Base-by-base conservation (phyloP, 1,140 invertebrate species). In the Chionoecetes opilio region DNA sequence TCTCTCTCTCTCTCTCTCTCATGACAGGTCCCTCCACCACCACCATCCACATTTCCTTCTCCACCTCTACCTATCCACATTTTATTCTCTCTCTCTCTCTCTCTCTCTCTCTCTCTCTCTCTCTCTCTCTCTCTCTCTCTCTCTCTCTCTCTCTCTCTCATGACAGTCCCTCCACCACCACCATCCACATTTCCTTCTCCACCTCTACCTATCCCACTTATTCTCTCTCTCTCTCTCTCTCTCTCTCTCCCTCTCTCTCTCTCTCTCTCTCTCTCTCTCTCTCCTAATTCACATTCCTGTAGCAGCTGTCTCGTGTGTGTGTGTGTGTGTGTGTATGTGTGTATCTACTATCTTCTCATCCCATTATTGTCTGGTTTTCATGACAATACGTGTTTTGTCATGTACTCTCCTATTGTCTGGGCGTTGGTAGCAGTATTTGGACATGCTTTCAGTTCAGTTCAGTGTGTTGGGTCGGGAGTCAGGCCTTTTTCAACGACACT, bases 21-120 rank as follows among this genome's bases (percentile, higher is more conserved):
- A 0, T 85, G 34, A 14, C 14, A 85, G 29, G 11, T 32, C n/a
- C 9, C 29, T 53, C 63, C 21, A 75, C 63, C 63, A 75, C 26
- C 63, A 75, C 63, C 63, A 75, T 26, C 21, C 2, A 26, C 21
- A 21, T 75, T n/a, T n/a, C 63, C 63, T n/a, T 26, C 63, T n/a
- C 63, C 21, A 21, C 63, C 26, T n/a, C 11, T 26, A 11, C n/a
- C 63, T 32, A 5, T 86, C 31, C 14, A 8, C 32, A 3, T 85
- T 26, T 85, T 26, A 32, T 31, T 35, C 84, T 35, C 84, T 86
- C 84, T 86, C 84, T 86, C 84, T 86, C 84, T 86, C 84, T 86
- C 84, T 86, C 84, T 86, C 84, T 86, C 84, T 86, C 84, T 86
- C 84, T 86, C 84, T 86, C 84, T 86, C 84, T 86, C 84, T 86